Evolutionary conservation across 2,797 vertebrate species (phyloP), one percentile per base, ranked within the genome.

Genomic region (Falco novaeseelandiae): DNA sequence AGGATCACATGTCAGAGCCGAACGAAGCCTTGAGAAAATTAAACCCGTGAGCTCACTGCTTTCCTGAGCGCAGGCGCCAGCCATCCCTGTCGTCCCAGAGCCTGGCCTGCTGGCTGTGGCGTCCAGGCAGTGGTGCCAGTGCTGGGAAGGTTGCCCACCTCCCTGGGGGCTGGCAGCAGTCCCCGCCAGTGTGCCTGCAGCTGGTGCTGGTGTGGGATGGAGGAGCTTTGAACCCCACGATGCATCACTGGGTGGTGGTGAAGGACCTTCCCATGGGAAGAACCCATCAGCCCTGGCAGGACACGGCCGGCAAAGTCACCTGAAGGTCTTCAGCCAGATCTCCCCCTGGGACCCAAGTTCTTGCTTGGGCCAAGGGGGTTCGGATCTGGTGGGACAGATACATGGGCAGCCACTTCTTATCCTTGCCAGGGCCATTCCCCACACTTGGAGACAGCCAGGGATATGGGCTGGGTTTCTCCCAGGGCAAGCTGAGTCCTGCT

Each of bases 1-100:
- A 70, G 95, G 95, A 93, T 97, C 96, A 93, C 83, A 96, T 96
- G 95, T 95, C 91, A 72, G 94, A 92, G 93, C 74, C 2, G 1
- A 92, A 69, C 38, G 55, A 82, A 95, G 93, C 62, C 94, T 87
- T 48, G 89, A 95, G 95, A 93, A 95, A 93, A 96, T 95, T 74
- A 97, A 97, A 95, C 81, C 89, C 8, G 9, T 84, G 95, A 96
- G 95, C 91, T 97, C 95, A 93, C 54, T 6, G 20, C 83, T 81
- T 57, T 54, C n/a, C 91, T 22, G 66, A 91, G 93, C 70, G 48
- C 95, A 91, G 93, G 95, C 91, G 59, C 87, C 87, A 76, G 87
- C 82, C 27, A 1, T 65, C 74, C 81, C 84, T 3, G 10, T 5
- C 14, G 4, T 49, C 44, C 62, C 85, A 0, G 0, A 25, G 80